Base-by-base conservation (phyloP, 2,888 invertebrate species). In the Drosophila parthenogenetica region DNA sequence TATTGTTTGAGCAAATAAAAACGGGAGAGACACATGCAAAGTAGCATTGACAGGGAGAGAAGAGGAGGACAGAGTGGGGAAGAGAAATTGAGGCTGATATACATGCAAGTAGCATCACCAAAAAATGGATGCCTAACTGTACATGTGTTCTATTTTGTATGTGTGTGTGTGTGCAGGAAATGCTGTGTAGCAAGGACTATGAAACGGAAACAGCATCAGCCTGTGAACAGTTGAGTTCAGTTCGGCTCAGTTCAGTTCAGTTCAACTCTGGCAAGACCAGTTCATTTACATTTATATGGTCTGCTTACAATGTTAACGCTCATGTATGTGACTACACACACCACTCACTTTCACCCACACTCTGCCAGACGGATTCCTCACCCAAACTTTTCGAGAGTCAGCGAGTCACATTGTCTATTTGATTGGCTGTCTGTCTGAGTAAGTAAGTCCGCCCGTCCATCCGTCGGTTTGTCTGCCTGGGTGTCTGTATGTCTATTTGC, bases 231-330 rank as follows among this genome's bases (percentile, higher is more conserved):
- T 74, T 66, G 51, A 72, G 73, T 72, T 67, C 51, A 58, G 61
- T 70, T 64, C 69, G 53, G 73, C 46, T 48, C 49, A 58, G 62
- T 57, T 57, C 78, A 73, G 78, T 73, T 73, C 58, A 63, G 73
- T 58, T 76, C 72, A 54, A 54, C 73, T 68, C 74, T 50, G 73
- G 68, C 63, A 85, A 43, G 61, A 78, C 77, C 74, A 85, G 85
- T 85, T 85, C 89, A 85, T 85, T 85, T 85, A 89, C 85, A 85
- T 85, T 85, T 85, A 85, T 85, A 89, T 89, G 89, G 87, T 89
- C 84, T 88, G 87, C 83, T 88, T 88, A 83, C 88, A 83, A 88
- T 83, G 83, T 83, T 88, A 83, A 83, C 83, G 87, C 88, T 86
- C 83, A 69, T 88, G 87, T 88, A 74, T 77, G 86, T 50, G 61